phyloP scores from a whole-genome alignment of 2,113 vertebrate genomes.

The Sinocyclocheilus rhinocerous region DNA sequence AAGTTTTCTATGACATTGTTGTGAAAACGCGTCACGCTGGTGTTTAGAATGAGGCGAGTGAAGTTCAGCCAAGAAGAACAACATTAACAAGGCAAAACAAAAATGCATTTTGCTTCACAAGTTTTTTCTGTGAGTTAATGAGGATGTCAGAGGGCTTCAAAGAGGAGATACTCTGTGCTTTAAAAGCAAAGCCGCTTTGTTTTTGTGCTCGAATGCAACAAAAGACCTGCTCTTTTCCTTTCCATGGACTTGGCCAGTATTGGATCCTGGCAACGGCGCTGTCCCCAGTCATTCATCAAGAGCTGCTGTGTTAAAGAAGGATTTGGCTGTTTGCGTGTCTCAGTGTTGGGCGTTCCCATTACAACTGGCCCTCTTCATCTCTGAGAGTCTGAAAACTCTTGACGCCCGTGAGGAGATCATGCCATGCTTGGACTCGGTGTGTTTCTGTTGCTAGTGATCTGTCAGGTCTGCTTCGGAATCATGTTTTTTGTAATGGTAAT shows the following conservation, averaged over 20 bases:
- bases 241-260: slow-evolving; percentile 68
- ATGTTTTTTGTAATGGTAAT: background rate
- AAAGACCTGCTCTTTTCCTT: slow-evolving; percentile 65
- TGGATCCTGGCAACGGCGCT: slow-evolving; percentile 60
- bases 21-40: background rate
- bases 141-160: slow-evolving; percentile 45
- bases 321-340: slow-evolving; percentile 66
- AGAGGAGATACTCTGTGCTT: slow-evolving; percentile 43
- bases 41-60: slow-evolving; percentile 10
- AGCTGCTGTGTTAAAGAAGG: slow-evolving; percentile 66
- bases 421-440: background rate
- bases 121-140: slow-evolving; percentile 37
- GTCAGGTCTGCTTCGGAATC: background rate
- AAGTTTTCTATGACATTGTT: background rate
- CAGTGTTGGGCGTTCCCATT: slow-evolving; percentile 67
- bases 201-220: slow-evolving; percentile 57
- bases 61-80: slow-evolving; percentile 24
- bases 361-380: slow-evolving; percentile 66
- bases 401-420: slow-evolving; percentile 48
- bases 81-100: slow-evolving; percentile 22
- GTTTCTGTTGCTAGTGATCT: slow-evolving; percentile 11
- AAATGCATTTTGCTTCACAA: slow-evolving; percentile 30
- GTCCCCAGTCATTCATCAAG: slow-evolving; percentile 63
- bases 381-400: slow-evolving; percentile 51
- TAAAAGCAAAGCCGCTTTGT: slow-evolving; percentile 55